Conservation (phyloP, 2,888 invertebrate genomes). For the Andrena dorsata region DNA sequence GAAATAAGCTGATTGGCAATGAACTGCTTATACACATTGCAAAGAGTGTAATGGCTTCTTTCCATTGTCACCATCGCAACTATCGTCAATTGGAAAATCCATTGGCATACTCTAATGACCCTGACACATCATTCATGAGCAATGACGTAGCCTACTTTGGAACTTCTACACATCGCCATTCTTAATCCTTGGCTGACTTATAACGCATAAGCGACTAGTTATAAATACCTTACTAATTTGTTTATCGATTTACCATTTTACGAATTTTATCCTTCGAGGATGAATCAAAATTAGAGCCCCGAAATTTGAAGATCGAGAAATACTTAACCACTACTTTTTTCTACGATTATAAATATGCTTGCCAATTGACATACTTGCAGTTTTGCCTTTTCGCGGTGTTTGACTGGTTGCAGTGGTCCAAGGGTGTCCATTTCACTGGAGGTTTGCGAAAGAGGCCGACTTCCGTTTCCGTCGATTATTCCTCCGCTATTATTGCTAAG, state of each 20-base stretch:
- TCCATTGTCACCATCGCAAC: background rate
- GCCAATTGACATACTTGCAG: constrained; percentile 77
- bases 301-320: too few species aligned
- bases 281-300: too few species aligned
- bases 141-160: constrained; percentile 31
- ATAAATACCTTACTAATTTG: constrained; percentile 7
- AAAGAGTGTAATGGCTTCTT: background rate
- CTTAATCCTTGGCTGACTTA: constrained; percentile 8
- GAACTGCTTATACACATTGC: too few species aligned
- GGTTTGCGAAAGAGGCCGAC: constrained; percentile 89
- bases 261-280: background rate
- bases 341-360: too few species aligned
- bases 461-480: constrained; percentile 84
- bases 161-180: constrained; percentile 4
- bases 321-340: too few species aligned
- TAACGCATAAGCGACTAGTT: constrained; percentile 12
- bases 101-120: constrained; percentile 42
- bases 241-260: constrained; percentile 6
- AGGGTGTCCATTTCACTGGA: constrained; percentile 87
- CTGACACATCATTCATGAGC: constrained; percentile 26
- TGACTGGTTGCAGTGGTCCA: constrained; percentile 81
- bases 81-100: constrained; percentile 26
- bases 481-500: constrained; percentile 80
- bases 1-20: too few species aligned
- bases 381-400: constrained; percentile 83